Evolutionary conservation across 2,797 vertebrate genomes (phyloP), one percentile per base, ranked within the genome.

Genomic region (Melopsittacus undulatus): DNA sequence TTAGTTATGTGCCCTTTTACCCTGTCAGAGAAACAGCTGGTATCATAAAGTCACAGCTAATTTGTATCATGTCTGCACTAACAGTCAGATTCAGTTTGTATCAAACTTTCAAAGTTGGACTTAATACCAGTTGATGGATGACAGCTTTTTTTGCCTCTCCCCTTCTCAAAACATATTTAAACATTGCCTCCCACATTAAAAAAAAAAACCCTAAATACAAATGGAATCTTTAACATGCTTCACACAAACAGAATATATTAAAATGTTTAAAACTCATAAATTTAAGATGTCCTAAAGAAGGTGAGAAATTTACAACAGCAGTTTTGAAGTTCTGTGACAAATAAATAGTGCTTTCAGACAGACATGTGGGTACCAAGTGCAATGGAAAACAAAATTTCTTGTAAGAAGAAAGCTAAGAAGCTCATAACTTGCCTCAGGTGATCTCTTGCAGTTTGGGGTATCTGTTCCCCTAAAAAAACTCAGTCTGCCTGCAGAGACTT

Each of bases 1-100:
- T 82, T 87, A 98, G 96, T 82, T 97, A 97, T 97, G 94, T 83
- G 82, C 94, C 97, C 97, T 97, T 97, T 97, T 93, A 86, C 84
- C 95, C 97, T 96, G 96, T 94, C 96, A 94, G 96, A 83, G 67
- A 84, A 97, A 89, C 94, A 98, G 98, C 96, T 98, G 97, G 95
- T 92, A 97, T 94, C 96, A 95, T 89, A 94, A 98, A 97, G 96
- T 97, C 97, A 97, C 97, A 97, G 95, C 95, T 98, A 93, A 97
- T 98, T 98, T 98, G 93, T 96, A 96, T 97, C 95, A 96, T 76
- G 83, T 81, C 96, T 96, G 92, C 89, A 89, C 96, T 91, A 97
- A 97, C 92, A 96, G 97, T 98, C 97, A 97, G 93, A 89, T 92
- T 93, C 76, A 85, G 92, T 98, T 98, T 97, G 94, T 96, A 97